Evolutionary conservation across 92 coral and sea anemone species (phyloP), one percentile per base, ranked within the genome.

Genomic region (Bergia puertoricense): DNA sequence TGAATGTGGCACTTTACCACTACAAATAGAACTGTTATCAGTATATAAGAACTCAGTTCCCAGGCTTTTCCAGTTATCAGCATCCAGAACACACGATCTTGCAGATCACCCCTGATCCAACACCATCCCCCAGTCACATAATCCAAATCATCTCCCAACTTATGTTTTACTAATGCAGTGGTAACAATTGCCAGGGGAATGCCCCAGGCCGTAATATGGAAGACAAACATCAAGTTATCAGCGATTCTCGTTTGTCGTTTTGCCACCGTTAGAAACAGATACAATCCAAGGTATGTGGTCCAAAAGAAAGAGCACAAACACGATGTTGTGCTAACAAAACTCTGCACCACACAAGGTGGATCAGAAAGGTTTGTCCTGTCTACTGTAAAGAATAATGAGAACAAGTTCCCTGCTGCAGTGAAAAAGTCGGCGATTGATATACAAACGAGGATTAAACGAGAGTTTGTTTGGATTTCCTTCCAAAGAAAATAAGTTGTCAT

Each of bases 381-480:
- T 46, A 1, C 51, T 15, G 68, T 72, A 30, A 13, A 48, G 22
- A 93, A 59, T 0, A 88, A 89, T 38, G 90, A 89, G 20, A 91
- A 40, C 85, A 90, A 82, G 71, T 90, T 91, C 6, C 98, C 92
- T 23, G 88, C 91, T 22, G 96, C 98, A 0, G 94, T 93, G 13
- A 95, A 92, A 91, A 97, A 97, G 82, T 97, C 99, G 14, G 96
- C 95, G 67, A 97, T 89, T 9, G 98, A 95, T 40, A 97, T 95
- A 81, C 85, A 97, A 23, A 97, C 97, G 1, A 97, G 95, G 41
- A 97, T 97, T 85, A 86, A 87, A 3, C 99, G 92, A 4, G 98
- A 90, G 23, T 92, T 86, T 37, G 98, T 91, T 81, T 95, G 92
- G 20, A 94, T 86, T 71, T 97, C 99, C 83, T 89, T 93, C 99